Evolutionary conservation across 2,113 vertebrate genomes (phyloP).

Genomic region (Casuarius casuarius): DNA sequence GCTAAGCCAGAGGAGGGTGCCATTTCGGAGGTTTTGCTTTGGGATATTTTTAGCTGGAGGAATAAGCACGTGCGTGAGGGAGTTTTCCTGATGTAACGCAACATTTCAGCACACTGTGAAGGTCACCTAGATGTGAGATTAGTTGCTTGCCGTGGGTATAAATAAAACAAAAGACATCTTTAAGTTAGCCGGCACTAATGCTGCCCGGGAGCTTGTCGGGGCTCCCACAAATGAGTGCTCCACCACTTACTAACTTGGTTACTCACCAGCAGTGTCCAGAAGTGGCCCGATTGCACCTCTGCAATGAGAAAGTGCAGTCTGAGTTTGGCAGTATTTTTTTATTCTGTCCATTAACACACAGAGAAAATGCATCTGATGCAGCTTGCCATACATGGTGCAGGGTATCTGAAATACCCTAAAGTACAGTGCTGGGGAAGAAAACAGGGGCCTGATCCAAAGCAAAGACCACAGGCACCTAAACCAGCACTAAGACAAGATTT

Average conservation of each 20-base stretch:
- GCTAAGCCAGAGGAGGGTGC: slow-evolving; percentile 44
- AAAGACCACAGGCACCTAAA: not conserved
- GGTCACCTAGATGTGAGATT: not conserved
- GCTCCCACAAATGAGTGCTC: not conserved
- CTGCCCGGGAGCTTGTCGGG: not conserved
- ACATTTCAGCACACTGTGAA: not conserved
- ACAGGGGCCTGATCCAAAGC: not conserved
- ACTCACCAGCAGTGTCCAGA: not conserved
- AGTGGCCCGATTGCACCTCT: not conserved
- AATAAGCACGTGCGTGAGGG: slow-evolving; percentile 20
- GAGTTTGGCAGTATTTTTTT: not conserved
- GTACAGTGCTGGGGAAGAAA: not conserved
- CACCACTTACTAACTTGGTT: not conserved
- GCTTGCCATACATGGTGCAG: too few species aligned
- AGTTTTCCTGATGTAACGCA: slow-evolving; percentile 52
- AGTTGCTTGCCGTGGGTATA: not conserved
- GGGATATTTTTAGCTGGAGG: slow-evolving; percentile 60
- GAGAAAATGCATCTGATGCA: not conserved
- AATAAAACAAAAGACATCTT: slow-evolving; percentile 22
- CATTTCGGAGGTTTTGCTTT: slow-evolving; percentile 52
- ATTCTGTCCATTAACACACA: not conserved
- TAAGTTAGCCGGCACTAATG: not conserved
- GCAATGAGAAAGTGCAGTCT: not conserved
- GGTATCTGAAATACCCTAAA: not conserved
- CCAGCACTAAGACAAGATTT: not conserved